phyloP scores from a whole-genome alignment of 2,113 vertebrate species.

The Chauna torquata region DNA sequence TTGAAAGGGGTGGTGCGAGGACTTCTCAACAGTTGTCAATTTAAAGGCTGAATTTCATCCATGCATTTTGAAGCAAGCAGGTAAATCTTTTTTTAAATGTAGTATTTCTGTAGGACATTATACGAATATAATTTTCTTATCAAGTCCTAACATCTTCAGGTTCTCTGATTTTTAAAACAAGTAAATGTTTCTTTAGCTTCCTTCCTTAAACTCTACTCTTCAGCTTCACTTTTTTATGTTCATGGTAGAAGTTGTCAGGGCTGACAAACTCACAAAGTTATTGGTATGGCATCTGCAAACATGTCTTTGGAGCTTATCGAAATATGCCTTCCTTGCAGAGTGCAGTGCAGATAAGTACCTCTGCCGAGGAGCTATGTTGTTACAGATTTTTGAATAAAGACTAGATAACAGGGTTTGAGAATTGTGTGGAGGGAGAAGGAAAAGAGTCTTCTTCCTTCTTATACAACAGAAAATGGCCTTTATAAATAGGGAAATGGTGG shows the following conservation, averaged over 20 bases:
- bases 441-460: background rate
- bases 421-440: background rate
- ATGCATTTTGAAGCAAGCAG: background rate
- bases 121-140: background rate
- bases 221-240: background rate
- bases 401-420: background rate
- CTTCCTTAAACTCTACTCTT: background rate
- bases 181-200: background rate
- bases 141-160: background rate
- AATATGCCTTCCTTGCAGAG: background rate
- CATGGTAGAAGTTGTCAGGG: background rate
- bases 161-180: background rate
- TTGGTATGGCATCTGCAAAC: background rate
- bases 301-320: background rate
- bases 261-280: background rate
- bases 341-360: background rate
- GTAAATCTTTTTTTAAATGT: background rate
- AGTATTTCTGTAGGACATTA: background rate
- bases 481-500: background rate
- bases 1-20: background rate
- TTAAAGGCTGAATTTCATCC: background rate
- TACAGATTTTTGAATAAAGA: background rate
- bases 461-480: background rate
- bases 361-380: background rate
- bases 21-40: background rate